A percentile compares a stretch with the other conserved stretches of the same genome.
phyloP scores from a whole-genome alignment of 2,113 vertebrate genomes.

The Theristicus caerulescens region DNA sequence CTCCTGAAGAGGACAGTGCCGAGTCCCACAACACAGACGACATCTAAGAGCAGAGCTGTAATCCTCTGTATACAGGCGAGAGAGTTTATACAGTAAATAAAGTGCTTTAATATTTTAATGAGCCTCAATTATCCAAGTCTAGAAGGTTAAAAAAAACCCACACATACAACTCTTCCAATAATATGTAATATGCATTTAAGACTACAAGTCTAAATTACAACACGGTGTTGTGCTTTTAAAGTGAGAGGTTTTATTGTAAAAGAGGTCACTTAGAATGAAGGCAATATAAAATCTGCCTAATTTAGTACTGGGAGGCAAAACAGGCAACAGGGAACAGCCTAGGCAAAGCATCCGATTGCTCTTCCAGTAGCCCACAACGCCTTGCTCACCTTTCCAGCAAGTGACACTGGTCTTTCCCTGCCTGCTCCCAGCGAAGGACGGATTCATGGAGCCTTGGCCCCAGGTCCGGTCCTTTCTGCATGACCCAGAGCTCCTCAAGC shows the following conservation, averaged over 20 bases:
- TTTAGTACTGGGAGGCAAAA: neutral
- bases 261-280: neutral
- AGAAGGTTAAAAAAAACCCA: neutral
- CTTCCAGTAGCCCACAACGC: rapidly evolving
- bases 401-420: neutral
- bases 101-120: neutral
- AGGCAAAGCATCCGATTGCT: neutral
- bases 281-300: neutral
- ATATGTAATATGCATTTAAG: neutral
- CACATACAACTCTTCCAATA: neutral
- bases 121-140: neutral
- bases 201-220: neutral
- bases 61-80: neutral
- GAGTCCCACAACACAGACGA: neutral
- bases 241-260: neutral
- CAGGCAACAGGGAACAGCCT: no score
- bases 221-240: neutral
- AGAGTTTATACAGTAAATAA: neutral
- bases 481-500: neutral
- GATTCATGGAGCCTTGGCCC: neutral
- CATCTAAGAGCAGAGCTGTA: neutral
- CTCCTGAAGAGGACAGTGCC: neutral
- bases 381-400: neutral
- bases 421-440: neutral
- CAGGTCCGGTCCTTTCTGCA: neutral